Conservation (phyloP, 2,888 invertebrate species). For the Tyria jacobaeae region DNA sequence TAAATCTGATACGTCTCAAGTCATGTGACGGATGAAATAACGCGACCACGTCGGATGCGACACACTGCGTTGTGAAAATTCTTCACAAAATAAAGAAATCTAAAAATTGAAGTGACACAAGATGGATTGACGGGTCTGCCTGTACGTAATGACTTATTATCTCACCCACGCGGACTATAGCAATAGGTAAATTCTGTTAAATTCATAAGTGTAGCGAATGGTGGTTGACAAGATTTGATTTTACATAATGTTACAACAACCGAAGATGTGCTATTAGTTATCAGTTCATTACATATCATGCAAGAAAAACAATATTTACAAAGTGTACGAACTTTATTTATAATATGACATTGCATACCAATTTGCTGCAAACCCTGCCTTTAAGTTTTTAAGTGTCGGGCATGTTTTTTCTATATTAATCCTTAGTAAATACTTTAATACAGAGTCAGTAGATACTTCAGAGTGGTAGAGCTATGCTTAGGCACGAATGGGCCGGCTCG, state of each 20-base stretch:
- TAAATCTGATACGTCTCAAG: conserved; percentile 75
- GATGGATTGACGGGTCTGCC: conserved; percentile 52
- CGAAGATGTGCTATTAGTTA: background rate
- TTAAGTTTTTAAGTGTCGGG: too few relatives aligned
- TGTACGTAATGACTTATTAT: conserved; percentile 62
- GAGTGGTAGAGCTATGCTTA: too few relatives aligned
- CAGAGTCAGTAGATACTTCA: too few relatives aligned
- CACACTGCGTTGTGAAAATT: conserved; percentile 47
- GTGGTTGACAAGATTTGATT: conserved; percentile 16
- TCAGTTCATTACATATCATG: background rate
- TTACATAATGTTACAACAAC: background rate
- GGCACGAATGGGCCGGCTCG: too few relatives aligned
- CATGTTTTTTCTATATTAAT: too few relatives aligned
- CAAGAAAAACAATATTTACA: too few relatives aligned
- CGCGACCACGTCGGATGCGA: conserved; percentile 57
- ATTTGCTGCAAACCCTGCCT: too few relatives aligned
- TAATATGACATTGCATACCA: too few relatives aligned
- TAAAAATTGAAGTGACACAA: conserved; percentile 51
- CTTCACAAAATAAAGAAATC: conserved; percentile 52
- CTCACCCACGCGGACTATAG: conserved; percentile 47
- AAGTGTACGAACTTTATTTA: too few relatives aligned
- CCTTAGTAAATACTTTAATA: too few relatives aligned
- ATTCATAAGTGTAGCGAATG: conserved; percentile 25
- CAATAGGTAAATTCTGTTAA: conserved; percentile 21
- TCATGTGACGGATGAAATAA: conserved; percentile 76